These are phyloP conservation scores for Quadroppia sp. DNA, from an alignment of 2,888 invertebrate species.

Conservation along the genomic window DNA sequence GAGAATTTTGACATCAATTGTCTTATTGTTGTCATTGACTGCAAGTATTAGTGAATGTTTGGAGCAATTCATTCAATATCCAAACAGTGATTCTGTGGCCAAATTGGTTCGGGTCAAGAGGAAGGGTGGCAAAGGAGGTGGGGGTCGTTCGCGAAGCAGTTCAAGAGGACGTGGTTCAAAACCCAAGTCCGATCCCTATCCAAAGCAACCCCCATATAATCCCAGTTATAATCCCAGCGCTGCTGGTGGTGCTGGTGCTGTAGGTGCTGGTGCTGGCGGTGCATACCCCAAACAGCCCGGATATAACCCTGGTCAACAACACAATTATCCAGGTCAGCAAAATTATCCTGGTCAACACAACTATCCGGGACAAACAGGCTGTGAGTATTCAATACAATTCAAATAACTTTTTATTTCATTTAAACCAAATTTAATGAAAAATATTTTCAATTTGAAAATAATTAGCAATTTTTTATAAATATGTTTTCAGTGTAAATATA, in stretches of 20 bases:
- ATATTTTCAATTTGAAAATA: no score
- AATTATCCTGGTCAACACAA: background rate
- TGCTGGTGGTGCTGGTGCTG: no score
- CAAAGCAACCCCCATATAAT: slow-evolving; percentile 38
- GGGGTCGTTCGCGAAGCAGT: background rate
- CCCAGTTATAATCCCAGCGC: slow-evolving; percentile 18
- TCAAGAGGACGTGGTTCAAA: no score
- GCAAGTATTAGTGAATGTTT: background rate
- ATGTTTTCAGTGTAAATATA: no score
- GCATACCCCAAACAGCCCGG: slow-evolving; percentile 27
- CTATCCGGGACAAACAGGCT: slow-evolving; percentile 1
- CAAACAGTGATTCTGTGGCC: background rate
- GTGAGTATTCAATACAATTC: background rate
- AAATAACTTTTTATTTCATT: background rate
- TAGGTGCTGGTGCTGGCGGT: background rate
- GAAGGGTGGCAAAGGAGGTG: slow-evolving; percentile 28
- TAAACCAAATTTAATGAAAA: no score
- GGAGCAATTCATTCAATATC: background rate
- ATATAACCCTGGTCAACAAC: background rate
- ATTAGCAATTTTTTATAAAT: no score
- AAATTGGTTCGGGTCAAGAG: background rate
- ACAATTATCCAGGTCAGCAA: background rate
- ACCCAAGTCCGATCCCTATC: slow-evolving; percentile 11
- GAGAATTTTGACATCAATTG: no score
- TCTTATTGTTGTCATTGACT: background rate